Evolutionary conservation across 2,888 invertebrate species (phyloP), one percentile per base, ranked within the genome.

Genomic region (Scaptodrosophila latifasciaeformis): DNA sequence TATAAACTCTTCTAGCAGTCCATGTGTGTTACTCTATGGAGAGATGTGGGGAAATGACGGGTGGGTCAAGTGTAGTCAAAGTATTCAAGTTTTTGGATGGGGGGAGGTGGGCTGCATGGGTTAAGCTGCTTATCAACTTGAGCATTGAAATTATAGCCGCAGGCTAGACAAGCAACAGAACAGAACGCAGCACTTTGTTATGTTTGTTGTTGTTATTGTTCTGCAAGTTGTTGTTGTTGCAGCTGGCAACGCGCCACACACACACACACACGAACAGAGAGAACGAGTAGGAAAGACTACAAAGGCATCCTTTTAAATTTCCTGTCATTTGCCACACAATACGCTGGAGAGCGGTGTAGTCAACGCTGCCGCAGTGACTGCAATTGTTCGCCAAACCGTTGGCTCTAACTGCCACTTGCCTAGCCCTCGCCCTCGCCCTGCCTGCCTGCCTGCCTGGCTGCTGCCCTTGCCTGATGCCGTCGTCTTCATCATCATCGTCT

Each of bases 221-320:
- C 37, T 29, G 55, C 30, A 13, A 49, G 59, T 45, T 49, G 45
- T 51, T 62, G 39, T 39, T 64, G 61, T 39, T 48, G 52, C 29
- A 56, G 56, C 46, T 59, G 65, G 43, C 49, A 65, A 59, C 34
- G 34, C 13, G 9, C 2, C 34, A 15, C 34, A 15, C 13, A 9
- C n/a, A n/a, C n/a, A n/a, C n/a, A n/a, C n/a, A n/a, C n/a, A n/a
- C n/a, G 13, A 12, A 34, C 40, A 13, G 34, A 57, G 40, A 61
- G 55, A 46, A 40, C 39, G 46, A 50, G 40, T 27, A 53, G 55
- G 44, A 65, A 71, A 60, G 67, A 71, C 70, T 79, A 76, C 79
- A 79, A 79, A 79, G 76, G 76, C 76, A 79, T 76, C 76, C 79
- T 79, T 76, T 76, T 76, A 76, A 76, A 79, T 79, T 79, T 76